Percentiles rank a stretch among this genome's conserved stretches.
These are phyloP conservation scores for Anticlea derivata DNA, from an alignment of 2,888 invertebrate species.

Conservation along the genomic window DNA sequence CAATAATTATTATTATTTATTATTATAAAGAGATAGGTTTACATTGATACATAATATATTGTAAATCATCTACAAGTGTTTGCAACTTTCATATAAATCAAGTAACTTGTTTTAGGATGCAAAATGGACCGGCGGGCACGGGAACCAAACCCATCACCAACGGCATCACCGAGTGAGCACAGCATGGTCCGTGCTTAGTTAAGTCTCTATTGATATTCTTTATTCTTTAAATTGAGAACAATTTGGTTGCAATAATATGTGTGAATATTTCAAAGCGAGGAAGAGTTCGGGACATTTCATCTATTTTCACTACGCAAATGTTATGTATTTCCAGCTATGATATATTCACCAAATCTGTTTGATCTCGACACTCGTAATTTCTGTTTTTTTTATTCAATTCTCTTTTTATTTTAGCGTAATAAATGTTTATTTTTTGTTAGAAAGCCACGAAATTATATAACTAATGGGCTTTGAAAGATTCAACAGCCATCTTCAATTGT, in stretches of 20 bases:
- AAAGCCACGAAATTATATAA: conserved; percentile 49
- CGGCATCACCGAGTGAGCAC: conserved; percentile 63
- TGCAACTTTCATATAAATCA: background rate
- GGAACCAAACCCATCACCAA: conserved; percentile 57
- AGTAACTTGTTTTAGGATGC: conserved; percentile 45
- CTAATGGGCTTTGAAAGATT: conserved; percentile 37
- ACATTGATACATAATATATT: no score
- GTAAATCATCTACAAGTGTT: no score
- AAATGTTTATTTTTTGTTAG: conserved; percentile 67
- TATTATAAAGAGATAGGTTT: no score
- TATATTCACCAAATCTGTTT: conserved; percentile 69
- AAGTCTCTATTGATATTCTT: conserved; percentile 26
- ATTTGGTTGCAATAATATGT: conserved; percentile 63
- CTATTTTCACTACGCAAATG: conserved; percentile 38
- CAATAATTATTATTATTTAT: no score
- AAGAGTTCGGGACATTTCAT: conserved; percentile 65
- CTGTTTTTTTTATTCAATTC: conserved; percentile 49
- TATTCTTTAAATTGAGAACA: conserved; percentile 34
- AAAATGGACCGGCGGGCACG: conserved; percentile 42
- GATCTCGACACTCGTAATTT: conserved; percentile 74
- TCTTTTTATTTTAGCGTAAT: conserved; percentile 55
- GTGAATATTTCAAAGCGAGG: conserved; percentile 77
- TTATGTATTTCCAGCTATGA: conserved; percentile 69
- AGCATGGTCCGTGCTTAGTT: conserved; percentile 3
- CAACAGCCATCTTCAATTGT: conserved; percentile 39